phyloP scores from a whole-genome alignment of 2,113 vertebrate species.

The Papio anubis region DNA sequence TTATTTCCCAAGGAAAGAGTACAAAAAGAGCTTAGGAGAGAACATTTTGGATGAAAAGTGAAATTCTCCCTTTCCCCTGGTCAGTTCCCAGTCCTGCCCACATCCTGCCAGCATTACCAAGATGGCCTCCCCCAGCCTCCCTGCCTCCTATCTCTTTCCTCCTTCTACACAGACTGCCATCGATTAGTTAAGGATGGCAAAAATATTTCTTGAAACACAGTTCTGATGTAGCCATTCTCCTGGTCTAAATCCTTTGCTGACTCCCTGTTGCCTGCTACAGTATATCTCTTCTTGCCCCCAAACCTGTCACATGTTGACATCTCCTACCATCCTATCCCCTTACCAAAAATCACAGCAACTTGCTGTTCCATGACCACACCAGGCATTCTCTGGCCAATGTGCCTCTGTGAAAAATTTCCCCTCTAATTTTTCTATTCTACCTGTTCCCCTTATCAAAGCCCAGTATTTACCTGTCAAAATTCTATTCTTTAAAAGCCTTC shows the following conservation, averaged over 20 bases:
- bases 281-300: background rate
- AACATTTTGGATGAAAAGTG: background rate
- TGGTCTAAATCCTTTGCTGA: background rate
- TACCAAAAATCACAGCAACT: background rate
- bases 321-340: background rate
- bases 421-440: background rate
- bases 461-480: background rate
- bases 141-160: background rate
- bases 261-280: background rate
- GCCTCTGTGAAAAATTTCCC: background rate
- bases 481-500: background rate
- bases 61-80: background rate
- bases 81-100: background rate
- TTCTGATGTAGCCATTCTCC: background rate
- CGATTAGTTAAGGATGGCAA: background rate
- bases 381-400: background rate
- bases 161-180: background rate
- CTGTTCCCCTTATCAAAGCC: background rate
- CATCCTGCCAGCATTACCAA: background rate
- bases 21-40: background rate
- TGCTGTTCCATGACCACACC: background rate
- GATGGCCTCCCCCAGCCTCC: background rate
- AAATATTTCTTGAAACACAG: background rate
- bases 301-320: background rate
- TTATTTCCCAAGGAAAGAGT: background rate